Evolutionary conservation across 2,113 vertebrate species (phyloP).

Genomic region (Carassius gibelio): DNA sequence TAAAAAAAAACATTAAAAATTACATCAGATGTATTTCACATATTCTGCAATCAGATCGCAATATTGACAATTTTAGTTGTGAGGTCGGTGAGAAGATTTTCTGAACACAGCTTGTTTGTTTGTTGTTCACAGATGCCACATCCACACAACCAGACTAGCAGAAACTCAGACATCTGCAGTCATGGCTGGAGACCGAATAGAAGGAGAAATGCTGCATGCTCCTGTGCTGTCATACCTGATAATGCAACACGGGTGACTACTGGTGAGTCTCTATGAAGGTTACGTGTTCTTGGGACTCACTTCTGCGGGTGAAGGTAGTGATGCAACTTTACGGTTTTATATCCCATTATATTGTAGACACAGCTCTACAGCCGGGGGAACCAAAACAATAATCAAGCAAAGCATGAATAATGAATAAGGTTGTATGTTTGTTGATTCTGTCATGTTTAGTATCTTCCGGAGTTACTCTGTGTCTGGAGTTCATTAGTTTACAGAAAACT

Average conservation of each 20-base stretch:
- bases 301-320: not conserved
- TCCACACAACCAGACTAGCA: not conserved
- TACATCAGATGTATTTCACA: not conserved
- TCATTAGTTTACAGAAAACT: not conserved
- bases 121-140: not conserved
- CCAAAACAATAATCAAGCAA: not conserved
- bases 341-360: not conserved
- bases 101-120: not conserved
- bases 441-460: not conserved
- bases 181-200: too few species aligned
- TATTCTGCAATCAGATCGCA: not conserved
- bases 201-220: not conserved
- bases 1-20: too few species aligned
- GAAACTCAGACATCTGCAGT: not conserved
- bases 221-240: not conserved
- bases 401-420: not conserved
- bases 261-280: not conserved
- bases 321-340: not conserved
- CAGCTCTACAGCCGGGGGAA: not conserved
- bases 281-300: not conserved
- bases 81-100: not conserved
- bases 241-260: not conserved
- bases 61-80: not conserved
- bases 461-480: not conserved
- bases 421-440: not conserved